Percentiles rank a stretch among this genome's conserved stretches.
Conservation (phyloP, 1,140 invertebrate species). For the fruit fly (Drosophila melanogaster) region DNA sequence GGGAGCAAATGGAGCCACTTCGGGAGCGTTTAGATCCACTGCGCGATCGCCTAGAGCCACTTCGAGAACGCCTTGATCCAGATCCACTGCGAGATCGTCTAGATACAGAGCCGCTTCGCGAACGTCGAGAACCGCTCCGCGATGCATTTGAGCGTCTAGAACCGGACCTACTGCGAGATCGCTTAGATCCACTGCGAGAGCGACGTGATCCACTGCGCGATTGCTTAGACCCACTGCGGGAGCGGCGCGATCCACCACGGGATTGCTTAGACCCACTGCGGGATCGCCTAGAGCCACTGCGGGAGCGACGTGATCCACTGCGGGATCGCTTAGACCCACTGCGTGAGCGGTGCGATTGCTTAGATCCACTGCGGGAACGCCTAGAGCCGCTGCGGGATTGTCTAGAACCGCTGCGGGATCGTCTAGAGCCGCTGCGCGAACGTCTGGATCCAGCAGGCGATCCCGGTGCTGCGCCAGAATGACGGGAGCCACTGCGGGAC, state of each 20-base stretch:
- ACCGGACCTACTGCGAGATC: constrained; percentile 75
- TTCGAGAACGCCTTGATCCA: constrained; percentile 78
- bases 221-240: constrained; percentile 74
- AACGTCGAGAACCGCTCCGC: constrained; percentile 77
- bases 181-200: constrained; percentile 49
- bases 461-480: constrained; percentile 70
- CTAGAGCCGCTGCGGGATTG: constrained; percentile 81
- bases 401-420: constrained; percentile 80
- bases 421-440: constrained; percentile 80
- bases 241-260: constrained; percentile 69
- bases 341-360: constrained; percentile 39
- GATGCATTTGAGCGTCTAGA: constrained; percentile 82
- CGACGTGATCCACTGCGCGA: constrained; percentile 31
- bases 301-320: too few species aligned
- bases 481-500: constrained; percentile 79
- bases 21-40: constrained; percentile 84
- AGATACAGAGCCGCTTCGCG: constrained; percentile 59
- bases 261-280: constrained; percentile 77
- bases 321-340: constrained; percentile 59
- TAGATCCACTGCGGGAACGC: constrained; percentile 83
- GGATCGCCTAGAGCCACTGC: constrained; percentile 58
- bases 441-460: constrained; percentile 66
- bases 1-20: constrained; percentile 69
- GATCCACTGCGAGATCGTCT: constrained; percentile 62
- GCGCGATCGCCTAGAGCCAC: constrained; percentile 67